A percentile compares a stretch with the other conserved stretches of the same genome.
Evolutionary conservation across 2,888 invertebrate genomes (phyloP).

Genomic region (Petrophora chlorosata): DNA sequence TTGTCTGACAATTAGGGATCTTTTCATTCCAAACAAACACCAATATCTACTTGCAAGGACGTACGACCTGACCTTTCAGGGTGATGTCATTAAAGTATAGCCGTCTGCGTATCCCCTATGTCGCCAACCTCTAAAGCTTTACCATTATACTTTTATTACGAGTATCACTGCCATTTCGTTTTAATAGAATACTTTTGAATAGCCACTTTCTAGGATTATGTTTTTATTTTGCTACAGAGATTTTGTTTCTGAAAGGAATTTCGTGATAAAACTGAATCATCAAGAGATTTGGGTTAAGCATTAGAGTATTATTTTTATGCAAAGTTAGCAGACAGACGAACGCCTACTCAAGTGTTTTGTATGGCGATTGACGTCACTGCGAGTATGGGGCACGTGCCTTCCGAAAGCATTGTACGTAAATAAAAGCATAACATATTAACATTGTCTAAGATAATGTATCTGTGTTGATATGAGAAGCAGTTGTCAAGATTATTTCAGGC

Average conservation of each 20-base stretch:
- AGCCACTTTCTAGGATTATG: conserved; percentile 4
- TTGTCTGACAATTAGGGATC: conserved; percentile 23
- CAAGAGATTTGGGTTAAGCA: conserved; percentile 13
- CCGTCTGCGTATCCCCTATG: conserved; percentile 3
- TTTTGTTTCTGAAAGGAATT: conserved; percentile 11
- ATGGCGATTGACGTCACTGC: conserved; percentile 26
- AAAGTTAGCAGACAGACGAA: conserved; percentile 9
- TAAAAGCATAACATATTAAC: neutral
- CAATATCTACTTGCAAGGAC: conserved; percentile 32
- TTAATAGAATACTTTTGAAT: conserved; percentile 13
- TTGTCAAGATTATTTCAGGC: conserved; percentile 13
- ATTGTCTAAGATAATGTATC: conserved; percentile 20
- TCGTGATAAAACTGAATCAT: conserved; percentile 17
- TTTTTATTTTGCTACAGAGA: conserved; percentile 10
- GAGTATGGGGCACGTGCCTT: conserved; percentile 23
- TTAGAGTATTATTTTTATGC: conserved; percentile 15
- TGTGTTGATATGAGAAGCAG: conserved; percentile 8
- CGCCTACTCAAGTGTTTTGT: conserved; percentile 17
- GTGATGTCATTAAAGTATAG: conserved; percentile 28
- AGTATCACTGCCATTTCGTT: conserved; percentile 7
- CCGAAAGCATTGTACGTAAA: conserved; percentile 12
- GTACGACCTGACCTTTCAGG: conserved; percentile 31
- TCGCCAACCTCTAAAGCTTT: conserved; percentile 20
- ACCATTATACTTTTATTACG: conserved; percentile 22
- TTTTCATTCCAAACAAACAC: conserved; percentile 32